These are phyloP conservation scores for Origma solitaria DNA, from an alignment of 2,113 vertebrate genomes.

Conservation along the genomic window DNA sequence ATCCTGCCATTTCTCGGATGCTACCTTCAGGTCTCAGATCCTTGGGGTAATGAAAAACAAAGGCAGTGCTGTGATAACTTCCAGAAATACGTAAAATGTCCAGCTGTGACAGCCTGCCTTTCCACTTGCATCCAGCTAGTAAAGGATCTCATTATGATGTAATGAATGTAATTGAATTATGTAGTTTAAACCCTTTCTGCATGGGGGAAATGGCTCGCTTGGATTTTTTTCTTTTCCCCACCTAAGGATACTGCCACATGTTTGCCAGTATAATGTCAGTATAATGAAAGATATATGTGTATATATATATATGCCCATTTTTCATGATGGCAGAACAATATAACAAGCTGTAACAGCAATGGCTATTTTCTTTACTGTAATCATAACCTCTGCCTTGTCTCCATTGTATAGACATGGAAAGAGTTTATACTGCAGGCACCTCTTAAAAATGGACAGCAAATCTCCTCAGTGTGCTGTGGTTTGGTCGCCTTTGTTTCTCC, in stretches of 20 bases:
- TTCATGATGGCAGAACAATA: neutral
- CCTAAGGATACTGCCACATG: neutral
- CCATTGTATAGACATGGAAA: neutral
- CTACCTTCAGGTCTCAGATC: neutral
- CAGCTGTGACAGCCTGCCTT: rapidly evolving
- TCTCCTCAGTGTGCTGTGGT: neutral
- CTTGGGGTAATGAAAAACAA: neutral
- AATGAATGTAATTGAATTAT: neutral
- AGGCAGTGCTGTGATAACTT: neutral
- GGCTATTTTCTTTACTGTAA: neutral
- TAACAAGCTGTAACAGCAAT: neutral
- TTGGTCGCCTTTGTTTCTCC: neutral
- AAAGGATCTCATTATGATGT: neutral
- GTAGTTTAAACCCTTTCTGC: neutral
- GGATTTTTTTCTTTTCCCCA: neutral
- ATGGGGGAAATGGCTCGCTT: rapidly evolving
- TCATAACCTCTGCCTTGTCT: neutral
- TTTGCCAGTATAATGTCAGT: neutral
- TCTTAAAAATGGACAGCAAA: neutral
- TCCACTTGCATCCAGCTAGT: neutral
- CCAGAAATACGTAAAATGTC: neutral
- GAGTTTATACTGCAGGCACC: neutral
- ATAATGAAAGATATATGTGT: neutral
- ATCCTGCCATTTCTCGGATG: neutral
- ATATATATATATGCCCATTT: neutral